phyloP scores from a whole-genome alignment of 2,113 vertebrate genomes.

The Hyla sarda region DNA sequence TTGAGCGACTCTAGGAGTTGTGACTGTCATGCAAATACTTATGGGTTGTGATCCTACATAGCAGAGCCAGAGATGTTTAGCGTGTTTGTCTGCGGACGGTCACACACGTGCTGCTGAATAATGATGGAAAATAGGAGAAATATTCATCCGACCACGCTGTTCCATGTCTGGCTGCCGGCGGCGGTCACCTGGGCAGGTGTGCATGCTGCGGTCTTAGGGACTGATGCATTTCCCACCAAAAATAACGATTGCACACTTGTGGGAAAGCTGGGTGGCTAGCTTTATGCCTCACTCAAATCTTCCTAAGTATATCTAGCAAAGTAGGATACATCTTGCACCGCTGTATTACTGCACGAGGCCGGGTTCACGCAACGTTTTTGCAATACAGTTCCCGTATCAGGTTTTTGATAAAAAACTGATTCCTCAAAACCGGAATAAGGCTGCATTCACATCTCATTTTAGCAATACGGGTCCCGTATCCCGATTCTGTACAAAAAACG shows the following conservation, averaged over 20 bases:
- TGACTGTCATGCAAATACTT: constrained; percentile 3
- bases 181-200: background rate
- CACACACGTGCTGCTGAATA: background rate
- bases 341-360: background rate
- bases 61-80: background rate
- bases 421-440: too few species aligned
- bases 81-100: background rate
- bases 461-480: too few species aligned
- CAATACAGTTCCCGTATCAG: too few species aligned
- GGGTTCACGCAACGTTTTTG: too few species aligned
- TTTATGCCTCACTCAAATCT: background rate
- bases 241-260: too few species aligned
- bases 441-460: too few species aligned
- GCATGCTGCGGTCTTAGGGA: too few species aligned
- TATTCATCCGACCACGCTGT: background rate
- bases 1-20: background rate
- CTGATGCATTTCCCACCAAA: too few species aligned
- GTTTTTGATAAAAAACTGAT: too few species aligned
- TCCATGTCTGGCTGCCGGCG: background rate
- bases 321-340: too few species aligned
- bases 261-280: constrained; percentile 7
- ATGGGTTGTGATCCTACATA: background rate
- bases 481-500: too few species aligned
- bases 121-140: background rate
- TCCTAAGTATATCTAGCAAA: too few species aligned